phyloP scores from a whole-genome alignment of 2,888 invertebrate genomes.

The Lysandra coridon region DNA sequence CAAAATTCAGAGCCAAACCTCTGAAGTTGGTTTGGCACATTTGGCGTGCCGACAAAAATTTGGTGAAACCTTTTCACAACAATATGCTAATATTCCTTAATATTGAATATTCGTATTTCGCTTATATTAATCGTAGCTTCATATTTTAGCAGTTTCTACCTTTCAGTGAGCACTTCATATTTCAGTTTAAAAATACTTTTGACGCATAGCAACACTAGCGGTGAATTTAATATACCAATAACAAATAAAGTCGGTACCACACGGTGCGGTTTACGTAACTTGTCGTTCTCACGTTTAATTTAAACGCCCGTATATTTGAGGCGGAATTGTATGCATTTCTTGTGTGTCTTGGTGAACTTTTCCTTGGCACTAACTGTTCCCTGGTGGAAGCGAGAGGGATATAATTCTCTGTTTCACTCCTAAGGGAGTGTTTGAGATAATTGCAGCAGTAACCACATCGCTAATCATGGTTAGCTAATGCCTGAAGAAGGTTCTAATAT shows the following conservation, averaged over 20 bases:
- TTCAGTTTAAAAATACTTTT: slow-evolving; percentile 6
- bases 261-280: slow-evolving; percentile 37
- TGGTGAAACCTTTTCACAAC: not conserved
- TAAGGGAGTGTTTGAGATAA: not conserved
- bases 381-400: not conserved
- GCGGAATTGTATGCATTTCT: slow-evolving; percentile 32
- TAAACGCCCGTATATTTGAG: slow-evolving; percentile 41
- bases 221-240: slow-evolving; percentile 15
- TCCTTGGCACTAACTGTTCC: slow-evolving; percentile 14
- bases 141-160: not conserved
- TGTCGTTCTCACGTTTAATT: slow-evolving; percentile 48
- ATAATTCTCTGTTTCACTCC: not conserved
- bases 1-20: not conserved
- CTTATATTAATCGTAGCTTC: not conserved
- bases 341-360: slow-evolving; percentile 8
- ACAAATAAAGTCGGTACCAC: slow-evolving; percentile 31
- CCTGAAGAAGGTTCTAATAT: slow-evolving; percentile 2
- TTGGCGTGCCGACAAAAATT: not conserved
- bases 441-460: slow-evolving; percentile 1
- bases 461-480: slow-evolving; percentile 17
- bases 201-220: not conserved
- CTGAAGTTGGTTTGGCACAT: not conserved
- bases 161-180: not conserved
- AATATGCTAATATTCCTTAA: not conserved
- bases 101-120: not conserved